These are phyloP conservation scores for Capra hircus DNA, from an alignment of 2,113 vertebrate species.

Conservation along the genomic window DNA sequence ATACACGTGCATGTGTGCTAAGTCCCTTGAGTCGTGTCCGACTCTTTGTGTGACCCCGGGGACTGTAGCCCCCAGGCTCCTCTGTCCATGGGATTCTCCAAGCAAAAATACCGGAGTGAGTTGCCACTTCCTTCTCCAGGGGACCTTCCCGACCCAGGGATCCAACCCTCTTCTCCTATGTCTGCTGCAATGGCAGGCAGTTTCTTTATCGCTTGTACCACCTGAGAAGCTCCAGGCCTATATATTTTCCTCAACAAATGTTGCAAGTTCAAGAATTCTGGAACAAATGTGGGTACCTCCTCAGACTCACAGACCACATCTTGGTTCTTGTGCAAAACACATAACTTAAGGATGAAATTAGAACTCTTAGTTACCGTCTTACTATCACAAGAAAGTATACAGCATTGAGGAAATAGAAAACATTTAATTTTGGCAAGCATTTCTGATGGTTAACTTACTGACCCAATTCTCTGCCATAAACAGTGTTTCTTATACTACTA, in stretches of 20 bases:
- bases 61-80: background rate
- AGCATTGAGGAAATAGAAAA: background rate
- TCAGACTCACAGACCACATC: background rate
- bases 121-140: background rate
- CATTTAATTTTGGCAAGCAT: background rate
- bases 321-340: background rate
- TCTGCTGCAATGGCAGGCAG: background rate
- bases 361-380: background rate
- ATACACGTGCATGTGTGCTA: background rate
- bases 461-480: background rate
- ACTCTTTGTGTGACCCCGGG: background rate
- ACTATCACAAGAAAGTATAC: background rate
- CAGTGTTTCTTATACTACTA: background rate
- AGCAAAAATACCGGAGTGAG: background rate
- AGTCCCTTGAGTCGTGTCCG: background rate
- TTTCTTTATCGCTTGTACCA: background rate
- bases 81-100: background rate
- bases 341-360: background rate
- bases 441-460: background rate
- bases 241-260: background rate
- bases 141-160: background rate
- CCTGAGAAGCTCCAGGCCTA: background rate
- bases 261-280: background rate
- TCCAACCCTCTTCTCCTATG: background rate
- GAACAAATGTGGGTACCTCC: background rate